Evolutionary conservation across 2,888 invertebrate species (phyloP).

Genomic region (Antheraea yamamai): DNA sequence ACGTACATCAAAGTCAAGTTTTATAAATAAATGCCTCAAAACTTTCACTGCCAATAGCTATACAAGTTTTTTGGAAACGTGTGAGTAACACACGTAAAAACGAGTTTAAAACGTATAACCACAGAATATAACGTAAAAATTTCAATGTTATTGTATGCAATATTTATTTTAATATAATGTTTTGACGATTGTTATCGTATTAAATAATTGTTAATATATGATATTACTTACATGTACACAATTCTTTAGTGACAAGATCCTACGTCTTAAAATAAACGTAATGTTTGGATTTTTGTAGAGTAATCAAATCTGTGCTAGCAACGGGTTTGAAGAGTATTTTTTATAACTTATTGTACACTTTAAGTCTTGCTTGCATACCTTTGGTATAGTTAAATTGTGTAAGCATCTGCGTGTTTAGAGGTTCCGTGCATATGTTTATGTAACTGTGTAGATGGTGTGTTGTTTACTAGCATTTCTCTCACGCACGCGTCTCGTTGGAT

Average conservation of each 20-base stretch:
- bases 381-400: constrained; percentile 1
- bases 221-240: neutral
- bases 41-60: constrained; percentile 59
- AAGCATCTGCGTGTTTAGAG: constrained; percentile 7
- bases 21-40: constrained; percentile 63
- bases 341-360: neutral
- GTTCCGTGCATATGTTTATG: constrained; percentile 15
- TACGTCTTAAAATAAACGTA: neutral
- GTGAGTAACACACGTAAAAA: constrained; percentile 24
- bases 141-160: neutral
- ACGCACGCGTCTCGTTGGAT: neutral
- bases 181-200: neutral
- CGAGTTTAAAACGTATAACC: constrained; percentile 17
- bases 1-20: constrained; percentile 57
- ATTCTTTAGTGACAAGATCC: neutral
- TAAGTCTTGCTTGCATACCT: neutral
- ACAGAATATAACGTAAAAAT: constrained; percentile 8
- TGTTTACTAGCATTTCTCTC: constrained; percentile 13
- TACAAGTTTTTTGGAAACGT: constrained; percentile 25
- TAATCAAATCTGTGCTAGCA: neutral
- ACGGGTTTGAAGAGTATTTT: neutral
- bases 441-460: constrained; percentile 14
- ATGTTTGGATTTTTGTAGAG: neutral
- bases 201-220: neutral
- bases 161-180: neutral